These are phyloP conservation scores for Polylopha cassiicola DNA, from an alignment of 2,888 invertebrate genomes.

Conservation along the genomic window DNA sequence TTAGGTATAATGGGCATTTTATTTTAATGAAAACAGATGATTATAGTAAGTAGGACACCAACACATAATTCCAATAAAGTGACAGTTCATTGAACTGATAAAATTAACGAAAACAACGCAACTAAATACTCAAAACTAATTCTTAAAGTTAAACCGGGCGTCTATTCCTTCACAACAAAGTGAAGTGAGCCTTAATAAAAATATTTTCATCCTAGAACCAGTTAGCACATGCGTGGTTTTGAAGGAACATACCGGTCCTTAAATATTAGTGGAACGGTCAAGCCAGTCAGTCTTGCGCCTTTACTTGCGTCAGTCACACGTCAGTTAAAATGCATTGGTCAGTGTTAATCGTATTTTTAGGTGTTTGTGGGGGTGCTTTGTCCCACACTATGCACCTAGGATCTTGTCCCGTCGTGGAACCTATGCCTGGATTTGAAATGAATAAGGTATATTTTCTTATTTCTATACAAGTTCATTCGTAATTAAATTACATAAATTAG, in stretches of 20 bases:
- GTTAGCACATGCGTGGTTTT: constrained; percentile 11
- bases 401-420: constrained; percentile 84
- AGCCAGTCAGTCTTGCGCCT: constrained; percentile 11
- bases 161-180: no score
- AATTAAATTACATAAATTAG: no score
- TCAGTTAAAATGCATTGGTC: constrained; percentile 17
- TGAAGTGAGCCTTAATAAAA: no score
- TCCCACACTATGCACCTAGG: constrained; percentile 86
- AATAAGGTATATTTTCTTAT: constrained; percentile 76
- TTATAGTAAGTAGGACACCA: no score
- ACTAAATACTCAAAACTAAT: no score
- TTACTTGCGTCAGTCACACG: constrained; percentile 4
- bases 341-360: constrained; percentile 21
- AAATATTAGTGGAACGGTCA: constrained; percentile 12
- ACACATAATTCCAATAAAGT: no score
- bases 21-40: no score
- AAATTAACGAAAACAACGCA: no score
- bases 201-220: constrained; percentile 10
- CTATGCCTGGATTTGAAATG: constrained; percentile 85
- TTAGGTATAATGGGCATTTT: no score
- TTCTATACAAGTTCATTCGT: no score
- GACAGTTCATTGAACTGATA: no score
- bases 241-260: constrained; percentile 4
- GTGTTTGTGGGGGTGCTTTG: constrained; percentile 46
- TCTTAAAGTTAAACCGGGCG: no score